These are phyloP conservation scores for Tetramorium bicarinatum DNA, from an alignment of 2,888 invertebrate genomes.

Conservation along the genomic window DNA sequence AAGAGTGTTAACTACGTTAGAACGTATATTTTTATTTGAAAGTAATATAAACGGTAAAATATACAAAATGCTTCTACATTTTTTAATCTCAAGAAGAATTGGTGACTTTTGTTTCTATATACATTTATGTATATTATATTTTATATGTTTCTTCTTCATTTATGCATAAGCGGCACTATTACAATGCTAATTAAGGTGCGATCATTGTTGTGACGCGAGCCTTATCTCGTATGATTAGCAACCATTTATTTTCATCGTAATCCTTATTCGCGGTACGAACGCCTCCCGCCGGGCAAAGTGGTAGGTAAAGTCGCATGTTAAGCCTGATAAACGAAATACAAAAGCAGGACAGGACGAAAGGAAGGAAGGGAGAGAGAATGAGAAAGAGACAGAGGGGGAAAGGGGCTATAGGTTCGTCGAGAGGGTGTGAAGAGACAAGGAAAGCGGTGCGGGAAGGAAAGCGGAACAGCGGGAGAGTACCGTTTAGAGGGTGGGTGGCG, in stretches of 20 bases:
- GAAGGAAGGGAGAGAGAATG: background rate
- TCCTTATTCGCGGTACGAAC: conserved; percentile 63
- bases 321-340: conserved; percentile 84
- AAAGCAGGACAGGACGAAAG: conserved; percentile 71
- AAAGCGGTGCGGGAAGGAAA: conserved; percentile 40
- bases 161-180: conserved; percentile 20
- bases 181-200: conserved; percentile 34
- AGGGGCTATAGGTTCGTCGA: conserved; percentile 31
- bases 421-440: conserved; percentile 54
- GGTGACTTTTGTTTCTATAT: background rate
- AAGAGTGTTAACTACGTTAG: background rate
- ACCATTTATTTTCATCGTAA: conserved; percentile 61
- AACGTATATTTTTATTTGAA: background rate
- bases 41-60: background rate
- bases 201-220: conserved; percentile 40
- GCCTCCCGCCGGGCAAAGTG: conserved; percentile 73
- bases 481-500: conserved; percentile 57
- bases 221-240: conserved; percentile 47
- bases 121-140: background rate
- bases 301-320: conserved; percentile 83
- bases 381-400: background rate
- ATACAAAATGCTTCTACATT: background rate
- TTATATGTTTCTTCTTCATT: background rate
- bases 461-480: conserved; percentile 49
- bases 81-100: background rate